A percentile compares a stretch with the other conserved stretches of the same genome.
Conservation (phyloP, 2,888 invertebrate species). For the Oxytorus armatus region DNA sequence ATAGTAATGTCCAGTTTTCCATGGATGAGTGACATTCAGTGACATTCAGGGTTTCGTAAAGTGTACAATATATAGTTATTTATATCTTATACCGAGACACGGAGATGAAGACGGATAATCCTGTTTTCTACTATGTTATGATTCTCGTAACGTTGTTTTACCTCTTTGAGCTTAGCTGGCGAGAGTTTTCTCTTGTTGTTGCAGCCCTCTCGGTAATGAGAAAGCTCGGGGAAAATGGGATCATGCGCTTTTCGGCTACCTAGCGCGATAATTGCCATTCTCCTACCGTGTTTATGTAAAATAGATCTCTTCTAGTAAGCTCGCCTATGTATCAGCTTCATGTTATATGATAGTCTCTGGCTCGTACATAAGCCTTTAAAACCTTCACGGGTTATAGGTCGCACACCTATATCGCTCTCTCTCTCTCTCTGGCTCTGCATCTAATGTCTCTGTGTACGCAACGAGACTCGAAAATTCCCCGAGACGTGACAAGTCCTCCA, state of each 20-base stretch:
- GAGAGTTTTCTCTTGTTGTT: not conserved
- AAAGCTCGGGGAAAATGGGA: constrained; percentile 60
- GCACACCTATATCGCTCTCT: no score
- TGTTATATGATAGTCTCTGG: constrained; percentile 17
- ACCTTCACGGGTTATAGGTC: constrained; percentile 9
- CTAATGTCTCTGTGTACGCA: not conserved
- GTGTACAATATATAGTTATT: not conserved
- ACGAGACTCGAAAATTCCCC: constrained; percentile 13
- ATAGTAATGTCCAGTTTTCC: constrained; percentile 37
- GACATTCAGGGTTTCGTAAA: constrained; percentile 38
- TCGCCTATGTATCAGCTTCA: constrained; percentile 15
- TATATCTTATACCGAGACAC: not conserved
- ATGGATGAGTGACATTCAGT: constrained; percentile 48
- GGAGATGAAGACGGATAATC: not conserved
- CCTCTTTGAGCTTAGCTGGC: constrained; percentile 12
- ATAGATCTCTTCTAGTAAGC: constrained; percentile 33
- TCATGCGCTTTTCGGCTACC: constrained; percentile 44
- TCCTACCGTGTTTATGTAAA: constrained; percentile 53
- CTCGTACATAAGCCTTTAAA: constrained; percentile 26
- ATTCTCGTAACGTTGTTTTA: constrained; percentile 44
- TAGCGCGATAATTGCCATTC: constrained; percentile 58
- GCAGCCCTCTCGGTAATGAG: constrained; percentile 48
- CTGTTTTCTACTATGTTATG: constrained; percentile 6
- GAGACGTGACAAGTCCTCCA: constrained; percentile 12
- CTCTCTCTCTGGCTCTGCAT: no score